Evolutionary conservation across 2,888 invertebrate species (phyloP).

Genomic region (Archaeoteleia sp.): DNA sequence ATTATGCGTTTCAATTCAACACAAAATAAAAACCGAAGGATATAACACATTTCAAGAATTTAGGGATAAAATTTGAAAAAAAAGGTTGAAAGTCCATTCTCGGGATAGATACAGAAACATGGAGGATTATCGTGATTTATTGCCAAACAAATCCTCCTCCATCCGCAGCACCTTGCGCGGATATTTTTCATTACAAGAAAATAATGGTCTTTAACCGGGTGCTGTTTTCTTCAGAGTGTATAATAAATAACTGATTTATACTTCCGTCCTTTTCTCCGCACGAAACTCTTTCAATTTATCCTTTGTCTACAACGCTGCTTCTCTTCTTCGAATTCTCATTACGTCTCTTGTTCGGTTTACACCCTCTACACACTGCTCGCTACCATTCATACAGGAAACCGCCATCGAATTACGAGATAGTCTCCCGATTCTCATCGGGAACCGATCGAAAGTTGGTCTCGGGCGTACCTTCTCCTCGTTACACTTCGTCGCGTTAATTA

Average conservation of each 20-base stretch:
- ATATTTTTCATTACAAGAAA: background rate
- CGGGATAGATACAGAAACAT: too few relatives aligned
- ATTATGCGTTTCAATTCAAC: too few relatives aligned
- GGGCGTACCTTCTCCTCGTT: slow-evolving; percentile 33
- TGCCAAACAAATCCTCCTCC: too few relatives aligned
- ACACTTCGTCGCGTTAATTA: slow-evolving; percentile 59
- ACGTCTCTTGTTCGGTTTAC: slow-evolving; percentile 32
- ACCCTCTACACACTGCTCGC: slow-evolving; percentile 13
- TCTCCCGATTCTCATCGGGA: slow-evolving; percentile 53
- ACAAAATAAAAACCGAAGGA: too few relatives aligned
- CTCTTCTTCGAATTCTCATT: slow-evolving; percentile 27
- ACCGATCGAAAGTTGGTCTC: slow-evolving; percentile 54
- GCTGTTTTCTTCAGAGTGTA: slow-evolving; percentile 4
- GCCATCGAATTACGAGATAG: slow-evolving; percentile 60
- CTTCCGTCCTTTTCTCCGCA: background rate
- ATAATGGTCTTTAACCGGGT: background rate
- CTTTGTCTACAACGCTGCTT: slow-evolving; percentile 23
- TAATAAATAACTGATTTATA: slow-evolving; percentile 5
- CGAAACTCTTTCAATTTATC: slow-evolving; percentile 25
- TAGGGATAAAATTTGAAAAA: too few relatives aligned
- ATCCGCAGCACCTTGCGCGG: background rate
- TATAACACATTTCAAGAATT: too few relatives aligned
- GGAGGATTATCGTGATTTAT: too few relatives aligned
- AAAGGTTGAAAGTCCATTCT: too few relatives aligned
- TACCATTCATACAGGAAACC: slow-evolving; percentile 36